Evolutionary conservation across 2,113 vertebrate genomes (phyloP), one percentile per base, ranked within the genome.

Genomic region (Muntiacus reevesi): DNA sequence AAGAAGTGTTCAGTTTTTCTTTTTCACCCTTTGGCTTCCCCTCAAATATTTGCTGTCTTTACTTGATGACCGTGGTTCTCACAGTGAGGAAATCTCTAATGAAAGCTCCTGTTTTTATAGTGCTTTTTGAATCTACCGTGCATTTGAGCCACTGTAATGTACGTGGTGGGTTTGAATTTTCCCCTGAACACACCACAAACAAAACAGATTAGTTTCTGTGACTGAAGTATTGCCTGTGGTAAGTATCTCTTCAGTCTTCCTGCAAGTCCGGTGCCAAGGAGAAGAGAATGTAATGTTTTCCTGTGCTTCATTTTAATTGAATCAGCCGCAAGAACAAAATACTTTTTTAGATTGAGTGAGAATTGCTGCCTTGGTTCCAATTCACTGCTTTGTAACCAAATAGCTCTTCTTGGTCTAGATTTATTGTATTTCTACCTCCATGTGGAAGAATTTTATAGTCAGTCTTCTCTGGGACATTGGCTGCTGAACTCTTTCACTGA

Each of bases 291-390:
- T 81, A 91, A 89, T 96, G 45, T 95, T 97, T 95, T 84, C 47
- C 15, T 94, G 57, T 92, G 60, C 30, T 97, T 95, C 78, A 87
- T 96, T 97, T 97, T 96, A 97, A 97, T 93, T 96, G 83, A 96
- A 78, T 96, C 52, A 82, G 23, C 30, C 30, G 14, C 7, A 76
- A 93, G 87, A 96, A 90, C 15, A 76, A 96, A 97, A 81, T 86
- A 25, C 14, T 74, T 71, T 97, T 97, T 91, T 76, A 76, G 79
- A 95, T 30, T 71, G 67, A 91, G 19, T 67, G 43, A 94, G 60
- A 90, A 95, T 94, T 91, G 40, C 28, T 89, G 36, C 25, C 33
- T 92, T 90, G 4, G 45, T 97, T 97, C 64, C 87, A 92, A 96
- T 40, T 93, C 88, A 94, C 52, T 91, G 88, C 86, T 78, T 97